Evolutionary conservation across 2,797 vertebrate genomes (phyloP), one percentile per base, ranked within the genome.

Genomic region (Anguilla megastoma): DNA sequence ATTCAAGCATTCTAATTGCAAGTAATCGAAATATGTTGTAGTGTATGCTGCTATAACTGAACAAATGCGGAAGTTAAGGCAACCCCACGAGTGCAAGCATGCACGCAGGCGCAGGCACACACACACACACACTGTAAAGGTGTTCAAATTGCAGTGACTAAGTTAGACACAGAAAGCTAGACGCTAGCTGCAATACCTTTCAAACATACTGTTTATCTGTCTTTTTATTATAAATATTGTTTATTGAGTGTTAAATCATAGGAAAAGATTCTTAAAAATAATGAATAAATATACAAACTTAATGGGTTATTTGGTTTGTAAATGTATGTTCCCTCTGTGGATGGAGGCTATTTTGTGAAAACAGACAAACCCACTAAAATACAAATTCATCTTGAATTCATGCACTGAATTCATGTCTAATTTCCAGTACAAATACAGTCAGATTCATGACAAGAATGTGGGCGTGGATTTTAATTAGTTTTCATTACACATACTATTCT

Each of bases 11-110:
- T 74, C 18, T 74, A 33, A 74, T 36, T 16, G 33, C 30, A 33
- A 30, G 71, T 33, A 74, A 74, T 33, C 27, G 33, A 74, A 74
- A 36, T 76, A 76, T 5, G 1, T 14, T 66, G 9, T 27, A 66
- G 7, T 66, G 9, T 66, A 24, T 66, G 2, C 21, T n/a, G 21
- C 50, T 41, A 41, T 41, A 14, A 45, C 74, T 41, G 33, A 45
- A 79, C 14, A 41, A 36, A 18, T 45, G 14, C 41, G 33, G 16
- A 18, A 79, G 12, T 41, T 24, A 79, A 91, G 88, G 91, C 82
- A 84, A 63, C 89, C 84, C 89, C 90, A 36, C 93, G 90, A 2
- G 58, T 8, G 30, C 33, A n/a, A 56, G 27, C 58, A 76, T 21
- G 54, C 69, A 79, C 56, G 83, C n/a, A 58, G 10, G 30, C 79